Evolutionary conservation across 2,113 vertebrate species (phyloP).

Genomic region (Capreolus pygargus): DNA sequence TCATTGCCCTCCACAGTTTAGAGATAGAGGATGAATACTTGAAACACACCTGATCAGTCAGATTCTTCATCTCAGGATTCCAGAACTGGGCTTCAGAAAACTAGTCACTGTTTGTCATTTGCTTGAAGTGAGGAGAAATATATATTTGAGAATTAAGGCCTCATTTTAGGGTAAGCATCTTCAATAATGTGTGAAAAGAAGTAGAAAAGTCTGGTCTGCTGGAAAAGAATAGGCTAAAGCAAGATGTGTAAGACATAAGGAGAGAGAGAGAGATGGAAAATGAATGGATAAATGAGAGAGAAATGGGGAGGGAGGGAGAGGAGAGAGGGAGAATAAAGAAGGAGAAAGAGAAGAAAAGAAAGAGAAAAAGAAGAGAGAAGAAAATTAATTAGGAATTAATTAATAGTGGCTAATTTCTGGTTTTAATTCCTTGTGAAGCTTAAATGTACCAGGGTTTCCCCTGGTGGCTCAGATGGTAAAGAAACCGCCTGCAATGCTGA

Average conservation of each 20-base stretch:
- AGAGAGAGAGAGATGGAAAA: background rate
- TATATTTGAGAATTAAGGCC: background rate
- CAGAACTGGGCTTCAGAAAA: background rate
- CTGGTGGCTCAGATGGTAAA: background rate
- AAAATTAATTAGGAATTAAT: background rate
- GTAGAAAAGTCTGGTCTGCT: background rate
- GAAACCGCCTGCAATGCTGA: background rate
- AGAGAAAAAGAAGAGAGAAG: background rate
- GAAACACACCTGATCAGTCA: background rate
- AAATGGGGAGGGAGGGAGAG: background rate
- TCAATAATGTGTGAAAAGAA: background rate
- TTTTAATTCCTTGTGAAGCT: background rate
- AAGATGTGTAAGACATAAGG: background rate
- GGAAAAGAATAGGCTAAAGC: background rate
- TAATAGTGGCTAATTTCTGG: background rate
- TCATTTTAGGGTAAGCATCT: background rate
- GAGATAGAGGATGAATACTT: background rate
- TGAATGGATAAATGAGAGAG: background rate
- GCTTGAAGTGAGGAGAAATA: background rate
- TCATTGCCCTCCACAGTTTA: background rate
- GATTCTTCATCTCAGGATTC: background rate
- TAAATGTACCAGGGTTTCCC: background rate
- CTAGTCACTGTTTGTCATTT: background rate
- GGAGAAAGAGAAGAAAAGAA: background rate
- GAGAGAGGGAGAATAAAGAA: background rate